Evolutionary conservation across 2,113 vertebrate genomes (phyloP), one percentile per base, ranked within the genome.

Genomic region (Lontra canadensis): DNA sequence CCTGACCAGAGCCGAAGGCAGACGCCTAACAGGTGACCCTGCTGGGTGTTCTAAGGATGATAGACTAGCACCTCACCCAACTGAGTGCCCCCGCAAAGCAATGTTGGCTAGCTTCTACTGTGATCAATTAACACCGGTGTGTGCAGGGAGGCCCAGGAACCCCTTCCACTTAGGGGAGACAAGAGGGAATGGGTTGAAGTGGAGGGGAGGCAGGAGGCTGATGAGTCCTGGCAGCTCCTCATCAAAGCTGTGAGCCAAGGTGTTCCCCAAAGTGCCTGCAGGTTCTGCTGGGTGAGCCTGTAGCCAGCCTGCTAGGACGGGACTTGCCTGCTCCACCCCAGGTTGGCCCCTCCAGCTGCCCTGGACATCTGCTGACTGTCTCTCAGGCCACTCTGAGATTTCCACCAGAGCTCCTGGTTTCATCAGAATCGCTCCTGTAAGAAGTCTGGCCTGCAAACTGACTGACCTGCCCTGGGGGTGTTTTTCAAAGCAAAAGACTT

Each of bases 401-500:
- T 82, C 6, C 1, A 34, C 31, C 78, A 79, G 44, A 36, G 25
- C 20, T n/a, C 59, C 83, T 63, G 7, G 23, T 29, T 74, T 71
- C n/a, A 52, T 44, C 26, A 67, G n/a, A 73, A 31, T 47, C 59
- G 6, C 65, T 93, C 17, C 2, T 20, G 3, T 34, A 83, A 74
- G 55, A 82, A 63, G 26, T 17, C 3, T 47, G 57, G 7, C 42
- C 39, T 65, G 2, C 29, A 59, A 80, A 71, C 34, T 20, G 84
- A 36, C 61, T 67, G 13, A 29, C 20, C n/a, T 52, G 42, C 26
- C 52, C n/a, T 82, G 26, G 34, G 57, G 59, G 69, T 7, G 26
- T 73, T 86, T 59, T 55, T 12, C 52, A 76, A 80, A 92, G 47
- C n/a, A 95, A 76, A 91, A n/a, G 44, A 87, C 78, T 89, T 90